These are phyloP conservation scores for Dendronephthya gigantea DNA, from an alignment of 64 coral and sea anemone genomes.

Conservation along the genomic window DNA sequence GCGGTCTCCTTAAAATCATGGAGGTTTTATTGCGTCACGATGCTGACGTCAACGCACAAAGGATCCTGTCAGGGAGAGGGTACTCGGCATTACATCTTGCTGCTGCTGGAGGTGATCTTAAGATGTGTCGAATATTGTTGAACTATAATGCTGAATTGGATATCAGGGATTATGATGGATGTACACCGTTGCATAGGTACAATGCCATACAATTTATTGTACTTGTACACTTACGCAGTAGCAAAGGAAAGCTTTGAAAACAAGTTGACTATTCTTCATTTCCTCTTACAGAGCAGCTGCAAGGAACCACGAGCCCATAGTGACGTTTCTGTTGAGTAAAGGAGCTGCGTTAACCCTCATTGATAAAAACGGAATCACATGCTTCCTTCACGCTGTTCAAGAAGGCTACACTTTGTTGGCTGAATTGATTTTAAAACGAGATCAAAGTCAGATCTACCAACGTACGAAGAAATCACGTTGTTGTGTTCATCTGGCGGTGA, in stretches of 20 bases:
- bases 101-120: not conserved
- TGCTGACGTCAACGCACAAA: not conserved
- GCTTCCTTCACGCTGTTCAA: too few relatives aligned
- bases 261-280: not conserved
- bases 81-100: not conserved
- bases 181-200: conserved; percentile 2
- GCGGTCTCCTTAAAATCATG: not conserved
- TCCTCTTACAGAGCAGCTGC: not conserved
- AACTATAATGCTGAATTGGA: not conserved
- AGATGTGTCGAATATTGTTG: not conserved
- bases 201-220: not conserved
- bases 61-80: not conserved
- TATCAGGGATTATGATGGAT: not conserved
- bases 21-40: not conserved
- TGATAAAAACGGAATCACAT: too few relatives aligned
- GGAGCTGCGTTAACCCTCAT: too few relatives aligned
- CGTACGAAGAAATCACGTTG: not conserved
- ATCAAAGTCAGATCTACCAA: not conserved
- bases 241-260: too few relatives aligned
- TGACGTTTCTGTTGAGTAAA: not conserved
- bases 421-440: too few relatives aligned
- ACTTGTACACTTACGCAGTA: too few relatives aligned
- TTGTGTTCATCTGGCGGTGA: not conserved
- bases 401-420: too few relatives aligned
- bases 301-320: not conserved